Base-by-base conservation (phyloP, 1,140 invertebrate species). In the Macrobrachium rosenbergii region DNA sequence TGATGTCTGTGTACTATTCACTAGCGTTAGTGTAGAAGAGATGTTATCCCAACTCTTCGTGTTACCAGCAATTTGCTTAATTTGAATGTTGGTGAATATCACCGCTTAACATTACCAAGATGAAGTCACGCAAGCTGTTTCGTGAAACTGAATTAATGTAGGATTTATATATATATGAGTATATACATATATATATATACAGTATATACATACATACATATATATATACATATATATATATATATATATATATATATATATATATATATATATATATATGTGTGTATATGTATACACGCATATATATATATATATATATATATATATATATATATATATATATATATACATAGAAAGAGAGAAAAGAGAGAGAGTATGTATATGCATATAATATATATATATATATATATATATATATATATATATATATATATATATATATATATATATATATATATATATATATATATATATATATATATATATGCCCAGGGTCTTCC, bases 231-330 rank as follows among this genome's bases (percentile, higher is more conserved):
- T 78, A 78, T 78, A 58, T 78, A 78, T 78, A 78, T 78, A 78
- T 78, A 78, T 78, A 78, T 10, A 78, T 78, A 78, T 10, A 58
- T 59, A 58, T 78, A 78, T 79, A 79, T 59, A 59, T 80, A 7
- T 64, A 63, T 80, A 82, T 82, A 45, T 43, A 82, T 82, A 60
- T 82, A 69, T 69, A 59, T 67, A 81, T 81, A 23, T 81, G 63
- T 81, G 21, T 80, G 21, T 80, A 45, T 81, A 43, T 67, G n/a
- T 81, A 67, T 81, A 81, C 64, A 59, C 28, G 28, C 67, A 62
- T 82, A 69, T 82, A 69, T 82, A 69, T 82, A 63, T 82, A 69
- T 82, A 63, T 82, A 82, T 69, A 37, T 82, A 72, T 82, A 63
- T 82, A 58, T 82, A 63, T 82, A 59, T 82, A 58, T 45, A 52